phyloP scores from a whole-genome alignment of 2,888 invertebrate species.

The Synanthedon formicaeformis region DNA sequence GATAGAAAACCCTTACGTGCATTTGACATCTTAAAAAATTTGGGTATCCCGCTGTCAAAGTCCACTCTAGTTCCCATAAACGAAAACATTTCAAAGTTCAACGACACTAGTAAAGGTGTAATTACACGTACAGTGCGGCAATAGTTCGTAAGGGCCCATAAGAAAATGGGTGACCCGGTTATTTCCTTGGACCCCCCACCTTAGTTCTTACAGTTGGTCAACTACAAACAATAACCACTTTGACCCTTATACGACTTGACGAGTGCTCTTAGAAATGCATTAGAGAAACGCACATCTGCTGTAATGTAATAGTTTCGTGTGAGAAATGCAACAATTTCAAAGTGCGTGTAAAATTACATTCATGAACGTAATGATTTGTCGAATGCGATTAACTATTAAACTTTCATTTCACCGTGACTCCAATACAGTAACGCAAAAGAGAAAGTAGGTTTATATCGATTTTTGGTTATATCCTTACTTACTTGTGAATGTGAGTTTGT shows the following conservation, averaged over 20 bases:
- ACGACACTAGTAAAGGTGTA: conserved; percentile 56
- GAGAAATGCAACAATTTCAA: conserved; percentile 10
- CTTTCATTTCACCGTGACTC: too few relatives aligned
- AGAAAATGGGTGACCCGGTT: conserved; percentile 62
- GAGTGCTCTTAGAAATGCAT: conserved; percentile 33
- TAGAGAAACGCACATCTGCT: conserved; percentile 37
- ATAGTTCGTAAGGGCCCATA: conserved; percentile 36
- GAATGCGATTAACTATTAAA: too few relatives aligned
- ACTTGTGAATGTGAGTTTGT: too few relatives aligned
- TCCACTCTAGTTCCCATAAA: conserved; percentile 52
- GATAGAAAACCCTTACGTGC: too few relatives aligned
- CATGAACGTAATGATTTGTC: conserved; percentile 2
- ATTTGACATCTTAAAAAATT: conserved; percentile 16
- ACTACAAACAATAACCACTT: conserved; percentile 53
- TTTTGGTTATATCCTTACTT: too few relatives aligned
- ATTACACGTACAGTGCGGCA: conserved; percentile 34
- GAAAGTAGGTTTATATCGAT: too few relatives aligned
- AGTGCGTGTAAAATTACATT: conserved; percentile 1
- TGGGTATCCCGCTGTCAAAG: conserved; percentile 44
- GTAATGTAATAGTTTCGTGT: conserved; percentile 7
- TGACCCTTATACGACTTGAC: conserved; percentile 34
- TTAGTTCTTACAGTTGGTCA: conserved; percentile 56
- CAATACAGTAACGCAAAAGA: too few relatives aligned
- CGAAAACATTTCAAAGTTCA: conserved; percentile 52
- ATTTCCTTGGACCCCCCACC: conserved; percentile 46